phyloP scores from a whole-genome alignment of 2,113 vertebrate genomes.

The Cyprinus carpio region DNA sequence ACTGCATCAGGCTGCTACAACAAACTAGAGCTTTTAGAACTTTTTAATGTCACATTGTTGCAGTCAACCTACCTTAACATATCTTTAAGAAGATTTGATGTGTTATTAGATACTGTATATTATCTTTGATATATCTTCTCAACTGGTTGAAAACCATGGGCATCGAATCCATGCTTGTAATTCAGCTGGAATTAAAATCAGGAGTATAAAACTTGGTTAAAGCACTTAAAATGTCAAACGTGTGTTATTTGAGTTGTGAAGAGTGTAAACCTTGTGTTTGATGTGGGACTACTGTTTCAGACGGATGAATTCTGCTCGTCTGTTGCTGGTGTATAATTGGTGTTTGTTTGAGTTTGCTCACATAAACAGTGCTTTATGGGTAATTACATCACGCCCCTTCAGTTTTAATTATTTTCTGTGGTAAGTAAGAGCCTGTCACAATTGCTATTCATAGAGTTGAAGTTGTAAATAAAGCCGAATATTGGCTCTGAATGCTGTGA shows the following conservation, averaged over 20 bases:
- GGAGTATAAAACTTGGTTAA: neutral
- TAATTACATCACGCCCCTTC: neutral
- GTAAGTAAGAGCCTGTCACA: neutral
- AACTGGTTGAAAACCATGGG: neutral
- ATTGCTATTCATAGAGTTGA: neutral
- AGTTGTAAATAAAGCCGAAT: neutral
- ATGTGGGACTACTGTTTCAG: neutral
- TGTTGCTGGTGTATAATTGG: neutral
- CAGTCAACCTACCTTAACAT: neutral
- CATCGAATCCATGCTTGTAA: neutral
- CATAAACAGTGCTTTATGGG: neutral
- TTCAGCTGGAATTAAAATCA: neutral
- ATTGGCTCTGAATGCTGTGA: neutral
- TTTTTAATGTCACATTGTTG: too few species aligned
- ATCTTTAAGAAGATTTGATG: neutral
- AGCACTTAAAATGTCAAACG: neutral
- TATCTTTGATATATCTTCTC: neutral
- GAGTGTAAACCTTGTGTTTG: neutral
- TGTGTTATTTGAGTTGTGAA: neutral
- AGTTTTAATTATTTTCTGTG: neutral
- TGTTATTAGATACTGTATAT: neutral
- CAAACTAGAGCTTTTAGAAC: neutral
- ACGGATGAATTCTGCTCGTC: neutral
- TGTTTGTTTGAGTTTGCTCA: slow-evolving; percentile 3
- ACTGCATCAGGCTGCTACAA: neutral